A percentile compares a stretch with the other conserved stretches of the same genome.
These are phyloP conservation scores for Harpagifer antarcticus DNA, from an alignment of 2,797 vertebrate species.

Conservation along the genomic window DNA sequence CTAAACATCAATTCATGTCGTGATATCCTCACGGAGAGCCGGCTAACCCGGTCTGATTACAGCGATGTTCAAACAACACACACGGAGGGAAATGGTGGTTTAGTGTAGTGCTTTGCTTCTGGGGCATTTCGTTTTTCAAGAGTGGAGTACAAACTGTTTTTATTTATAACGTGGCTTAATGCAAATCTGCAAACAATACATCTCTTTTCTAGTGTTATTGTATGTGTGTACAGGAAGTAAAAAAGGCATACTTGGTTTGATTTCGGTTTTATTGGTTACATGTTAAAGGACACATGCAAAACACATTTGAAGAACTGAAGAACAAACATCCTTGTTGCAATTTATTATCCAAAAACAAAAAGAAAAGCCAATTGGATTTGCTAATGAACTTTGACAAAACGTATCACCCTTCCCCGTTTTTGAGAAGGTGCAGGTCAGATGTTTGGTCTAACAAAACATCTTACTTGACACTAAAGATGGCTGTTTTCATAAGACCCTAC, in stretches of 20 bases:
- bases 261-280: constrained; percentile 1
- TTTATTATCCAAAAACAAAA: background rate
- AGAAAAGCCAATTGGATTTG: too few species aligned
- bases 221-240: background rate
- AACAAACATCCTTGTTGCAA: background rate
- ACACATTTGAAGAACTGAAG: background rate
- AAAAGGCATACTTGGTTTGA: background rate
- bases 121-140: background rate
- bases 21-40: constrained; percentile 45
- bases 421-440: too few species aligned
- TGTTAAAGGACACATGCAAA: background rate
- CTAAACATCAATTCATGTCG: constrained; percentile 75
- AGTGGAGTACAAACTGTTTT: background rate
- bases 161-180: background rate
- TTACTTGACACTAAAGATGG: background rate
- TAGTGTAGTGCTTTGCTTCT: constrained; percentile 9
- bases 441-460: background rate
- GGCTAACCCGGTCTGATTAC: constrained; percentile 54
- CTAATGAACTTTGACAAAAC: too few species aligned
- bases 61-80: constrained; percentile 33
- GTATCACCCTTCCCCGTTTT: background rate
- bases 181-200: background rate
- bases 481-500: too few species aligned
- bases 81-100: constrained; percentile 15
- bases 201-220: background rate